A percentile compares a stretch with the other conserved stretches of the same genome.
These are phyloP conservation scores for Peromyscus polionotus DNA, from an alignment of 2,113 vertebrate species.

Conservation along the genomic window DNA sequence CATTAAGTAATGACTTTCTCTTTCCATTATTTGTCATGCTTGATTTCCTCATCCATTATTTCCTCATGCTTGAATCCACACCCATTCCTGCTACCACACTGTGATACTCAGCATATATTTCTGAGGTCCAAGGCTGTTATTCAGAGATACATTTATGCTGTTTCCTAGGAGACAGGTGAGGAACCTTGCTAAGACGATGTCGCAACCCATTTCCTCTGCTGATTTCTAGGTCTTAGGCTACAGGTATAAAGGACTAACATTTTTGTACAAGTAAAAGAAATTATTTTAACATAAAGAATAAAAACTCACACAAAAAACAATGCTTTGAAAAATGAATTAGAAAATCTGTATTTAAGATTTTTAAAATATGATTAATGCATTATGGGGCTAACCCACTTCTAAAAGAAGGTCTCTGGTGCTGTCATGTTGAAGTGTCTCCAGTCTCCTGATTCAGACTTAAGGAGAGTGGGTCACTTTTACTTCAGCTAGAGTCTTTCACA, in stretches of 20 bases:
- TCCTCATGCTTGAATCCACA: too few relatives aligned
- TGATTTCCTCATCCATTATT: too few relatives aligned
- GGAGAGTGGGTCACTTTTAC: not conserved
- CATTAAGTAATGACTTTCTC: too few relatives aligned
- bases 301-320: not conserved
- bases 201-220: too few relatives aligned
- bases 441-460: not conserved
- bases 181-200: not conserved
- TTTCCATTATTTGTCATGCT: too few relatives aligned
- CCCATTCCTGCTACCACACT: too few relatives aligned
- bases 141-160: not conserved
- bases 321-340: not conserved
- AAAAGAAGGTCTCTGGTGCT: not conserved
- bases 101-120: not conserved
- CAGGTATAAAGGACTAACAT: too few relatives aligned
- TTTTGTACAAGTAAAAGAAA: not conserved
- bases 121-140: not conserved
- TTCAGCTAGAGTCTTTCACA: not conserved
- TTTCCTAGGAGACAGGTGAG: not conserved
- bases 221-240: too few relatives aligned
- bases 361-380: not conserved
- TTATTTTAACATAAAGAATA: not conserved
- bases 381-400: not conserved
- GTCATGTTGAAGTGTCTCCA: not conserved
- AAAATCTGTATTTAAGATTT: not conserved